Base-by-base conservation (phyloP, 2,797 vertebrate genomes). In the Malurus leucopterus region DNA sequence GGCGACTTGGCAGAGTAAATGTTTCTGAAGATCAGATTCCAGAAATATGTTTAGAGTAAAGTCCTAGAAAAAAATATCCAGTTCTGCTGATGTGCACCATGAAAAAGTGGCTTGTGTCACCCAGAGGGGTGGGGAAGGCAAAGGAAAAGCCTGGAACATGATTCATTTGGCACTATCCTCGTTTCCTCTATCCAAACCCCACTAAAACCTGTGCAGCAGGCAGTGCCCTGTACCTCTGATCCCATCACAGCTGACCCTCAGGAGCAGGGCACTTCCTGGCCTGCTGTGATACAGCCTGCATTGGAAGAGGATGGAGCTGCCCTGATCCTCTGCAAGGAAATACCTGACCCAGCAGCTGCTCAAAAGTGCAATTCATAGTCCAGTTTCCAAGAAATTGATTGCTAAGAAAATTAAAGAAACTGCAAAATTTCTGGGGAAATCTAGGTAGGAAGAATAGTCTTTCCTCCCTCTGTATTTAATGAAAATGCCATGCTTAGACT, bases 21-120 rank as follows among this genome's bases (percentile, higher is more conserved):
- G 54, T 94, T 94, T 91, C 93, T 12, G 0, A 90, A 90, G 74
- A 76, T 71, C 86, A 78, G 74, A 86, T 72, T 91, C 44, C 63
- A 89, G 63, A 93, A 94, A 94, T 90, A 77, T 83, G 69, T 57
- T 90, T 85, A 78, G 92, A 94, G 47, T 51, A 36, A 84, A 91
- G 82, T 70, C 79, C 79, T 86, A 77, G 89, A 79, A 89, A 89
- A 92, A 91, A 93, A 92, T 76, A 90, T 18, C 63, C 82, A 61
- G 40, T 51, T 89, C 79, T 92, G 65, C 55, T 87, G 67, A 72
- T 77, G 43, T 30, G 51, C 89, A 84, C 84, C 32, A 69, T 43
- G 32, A 90, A 90, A 80, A 93, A 71, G 76, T 55, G 65, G 65
- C 16, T 73, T 90, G 74, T 90, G 55, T 90, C 88, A 89, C 59